Evolutionary conservation across 2,113 vertebrate species (phyloP), one percentile per base, ranked within the genome.

Genomic region (Psilopogon haemacephalus): DNA sequence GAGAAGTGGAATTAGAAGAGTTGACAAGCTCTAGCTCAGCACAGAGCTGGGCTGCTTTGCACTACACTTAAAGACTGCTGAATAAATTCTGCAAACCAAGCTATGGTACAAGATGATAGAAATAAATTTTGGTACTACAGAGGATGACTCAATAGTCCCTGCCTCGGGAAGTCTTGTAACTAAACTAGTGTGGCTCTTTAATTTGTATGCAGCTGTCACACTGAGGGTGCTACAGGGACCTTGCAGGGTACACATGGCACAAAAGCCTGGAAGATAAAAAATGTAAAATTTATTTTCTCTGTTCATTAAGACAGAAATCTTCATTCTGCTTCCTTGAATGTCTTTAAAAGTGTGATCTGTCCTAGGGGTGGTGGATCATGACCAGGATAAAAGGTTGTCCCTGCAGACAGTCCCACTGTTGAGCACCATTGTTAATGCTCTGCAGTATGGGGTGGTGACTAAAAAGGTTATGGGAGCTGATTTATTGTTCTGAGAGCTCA

Each of bases 191-290:
- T 8, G 58, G 35, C 4, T 12, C 63, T 74, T 26, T 42, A 15
- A 32, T 42, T 32, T 65, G 65, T 42, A 15, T 30, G 50, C 60
- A 19, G 4, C 37, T 42, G 42, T 23, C n/a, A 18, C 35, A 8
- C 19, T 26, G 30, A 14, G 24, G 40, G 46, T 46, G 40, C 11
- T 4, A 4, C 1, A 55, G 65, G 60, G 71, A 65, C 12, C 50
- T 12, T 13, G 54, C 5, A 30, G 9, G 1, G 2, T 14, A 5
- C 30, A 8, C 0, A 4, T 37, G n/a, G n/a, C 15, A 26, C 35
- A 38, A 15, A 30, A 44, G 12, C 46, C 42, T 19, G 27, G 59
- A 33, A 32, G 37, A 40, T 24, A 21, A 40, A 37, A 58, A n/a
- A 1, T 0, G 2, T 38, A 15, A 20, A 4, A 14, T 5, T 32